phyloP scores from a whole-genome alignment of 2,888 invertebrate species.

The Drosophila macrospina region DNA sequence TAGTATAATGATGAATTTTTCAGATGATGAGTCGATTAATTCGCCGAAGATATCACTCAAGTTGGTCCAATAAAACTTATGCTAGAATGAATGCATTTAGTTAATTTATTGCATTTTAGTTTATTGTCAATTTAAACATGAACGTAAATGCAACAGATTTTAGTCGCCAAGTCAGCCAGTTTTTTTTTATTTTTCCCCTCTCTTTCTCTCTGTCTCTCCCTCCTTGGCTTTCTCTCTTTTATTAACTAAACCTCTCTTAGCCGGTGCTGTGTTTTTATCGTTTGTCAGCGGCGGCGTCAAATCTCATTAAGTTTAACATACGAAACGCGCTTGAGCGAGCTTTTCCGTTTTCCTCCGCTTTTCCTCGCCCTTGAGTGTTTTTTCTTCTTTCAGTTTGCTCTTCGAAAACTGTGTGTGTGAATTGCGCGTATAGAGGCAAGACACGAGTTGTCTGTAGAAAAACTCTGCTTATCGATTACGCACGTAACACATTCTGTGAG shows the following conservation, averaged over 20 bases:
- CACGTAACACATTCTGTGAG: conserved; percentile 64
- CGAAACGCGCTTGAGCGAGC: conserved; percentile 77
- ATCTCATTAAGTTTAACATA: conserved; percentile 67
- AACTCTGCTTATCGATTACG: conserved; percentile 77
- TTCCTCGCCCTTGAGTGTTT: conserved; percentile 59
- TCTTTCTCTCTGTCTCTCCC: neutral
- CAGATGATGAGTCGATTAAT: too few relatives aligned
- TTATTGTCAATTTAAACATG: too few relatives aligned
- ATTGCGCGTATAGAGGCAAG: conserved; percentile 77
- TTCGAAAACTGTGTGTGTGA: conserved; percentile 66
- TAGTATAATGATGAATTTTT: neutral
- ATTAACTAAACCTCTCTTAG: conserved; percentile 29
- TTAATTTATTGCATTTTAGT: too few relatives aligned
- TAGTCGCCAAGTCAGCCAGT: conserved; percentile 35
- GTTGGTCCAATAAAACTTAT: too few relatives aligned
- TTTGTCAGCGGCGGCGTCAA: conserved; percentile 57
- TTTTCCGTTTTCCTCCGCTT: conserved; percentile 70
- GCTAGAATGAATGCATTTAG: too few relatives aligned
- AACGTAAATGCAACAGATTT: neutral
- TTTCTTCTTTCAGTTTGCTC: conserved; percentile 39
- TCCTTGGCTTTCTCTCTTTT: conserved; percentile 36
- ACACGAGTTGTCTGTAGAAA: conserved; percentile 58
- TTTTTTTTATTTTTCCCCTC: neutral
- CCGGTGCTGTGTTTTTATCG: conserved; percentile 40
- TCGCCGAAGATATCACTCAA: too few relatives aligned